Evolutionary conservation across 2,113 vertebrate genomes (phyloP).

Genomic region (Pelobates fuscus): DNA sequence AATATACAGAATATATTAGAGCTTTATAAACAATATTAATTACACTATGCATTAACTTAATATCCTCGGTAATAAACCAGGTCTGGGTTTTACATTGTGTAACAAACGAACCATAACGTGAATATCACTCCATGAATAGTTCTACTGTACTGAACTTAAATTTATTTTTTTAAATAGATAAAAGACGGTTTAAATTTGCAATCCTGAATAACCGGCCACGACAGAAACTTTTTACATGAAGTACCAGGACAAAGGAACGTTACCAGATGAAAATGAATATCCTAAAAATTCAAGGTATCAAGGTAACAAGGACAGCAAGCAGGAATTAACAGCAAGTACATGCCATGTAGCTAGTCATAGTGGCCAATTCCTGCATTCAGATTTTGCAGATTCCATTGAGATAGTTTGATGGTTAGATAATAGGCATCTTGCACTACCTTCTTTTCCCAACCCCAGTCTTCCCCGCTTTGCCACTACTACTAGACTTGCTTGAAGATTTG

Average conservation of each 20-base stretch:
- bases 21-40: too few species aligned
- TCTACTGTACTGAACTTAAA: too few species aligned
- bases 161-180: too few species aligned
- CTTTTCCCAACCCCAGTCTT: constrained; percentile 86
- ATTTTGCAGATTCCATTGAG: not conserved
- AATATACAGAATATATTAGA: too few species aligned
- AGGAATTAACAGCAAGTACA: not conserved
- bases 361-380: not conserved
- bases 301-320: not conserved
- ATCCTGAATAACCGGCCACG: too few species aligned
- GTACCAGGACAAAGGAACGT: too few species aligned
- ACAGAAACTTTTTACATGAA: not conserved
- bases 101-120: too few species aligned
- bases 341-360: not conserved
- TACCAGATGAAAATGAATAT: not conserved
- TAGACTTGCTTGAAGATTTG: constrained; percentile 90
- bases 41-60: too few species aligned
- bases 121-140: too few species aligned
- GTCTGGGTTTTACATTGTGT: too few species aligned
- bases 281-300: not conserved
- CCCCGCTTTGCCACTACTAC: constrained; percentile 82
- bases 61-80: too few species aligned
- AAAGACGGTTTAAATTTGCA: too few species aligned
- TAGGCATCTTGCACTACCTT: constrained; percentile 80
- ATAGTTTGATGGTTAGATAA: not conserved